Base-by-base conservation (phyloP, 2,797 vertebrate genomes). In the Miichthys miiuy region DNA sequence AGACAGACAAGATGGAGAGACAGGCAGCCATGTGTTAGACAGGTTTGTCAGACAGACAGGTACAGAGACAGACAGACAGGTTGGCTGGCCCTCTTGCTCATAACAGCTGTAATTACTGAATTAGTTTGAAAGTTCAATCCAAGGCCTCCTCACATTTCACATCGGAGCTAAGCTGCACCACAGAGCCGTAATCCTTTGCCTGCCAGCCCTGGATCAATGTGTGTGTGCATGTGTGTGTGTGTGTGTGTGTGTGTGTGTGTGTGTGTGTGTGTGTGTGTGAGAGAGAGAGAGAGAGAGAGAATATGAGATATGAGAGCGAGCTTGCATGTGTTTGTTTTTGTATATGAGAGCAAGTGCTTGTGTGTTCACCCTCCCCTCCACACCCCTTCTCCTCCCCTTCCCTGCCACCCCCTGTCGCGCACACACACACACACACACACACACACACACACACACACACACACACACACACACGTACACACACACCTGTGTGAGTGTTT, bases 21-120 rank as follows among this genome's bases (percentile, higher is more conserved):
- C n/a, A n/a, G n/a, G n/a, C n/a, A n/a, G n/a, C n/a, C n/a, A n/a
- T n/a, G n/a, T 51, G 44, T 23, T 47, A 23, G 66, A 65, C 63
- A 80, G 41, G 58, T 67, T 50, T 5, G 50, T 64, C 51, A 63
- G 80, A 85, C 56, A 79, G 77, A 81, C 82, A 25, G 56, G 42
- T 34, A 30, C 42, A 63, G 56, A 10, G 27, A 52, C 52, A 80
- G 70, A 86, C 58, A 79, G 78, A 83, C 85, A 79, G 55, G 70
- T 75, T 51, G 50, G 30, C 30, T 61, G 61, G 74, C 70, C 72
- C 38, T 75, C 62, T 61, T 55, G 60, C 72, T 73, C 61, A 75
- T 38, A 87, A 96, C 93, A 96, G 96, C 96, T 96, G 95, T 96
- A 98, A 98, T 98, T 97, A 98, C 94, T 98, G 96, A 98, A 98